A percentile compares a stretch with the other conserved stretches of the same genome.
phyloP scores from a whole-genome alignment of 2,888 invertebrate genomes.

The Drosophila suboccidentalis region DNA sequence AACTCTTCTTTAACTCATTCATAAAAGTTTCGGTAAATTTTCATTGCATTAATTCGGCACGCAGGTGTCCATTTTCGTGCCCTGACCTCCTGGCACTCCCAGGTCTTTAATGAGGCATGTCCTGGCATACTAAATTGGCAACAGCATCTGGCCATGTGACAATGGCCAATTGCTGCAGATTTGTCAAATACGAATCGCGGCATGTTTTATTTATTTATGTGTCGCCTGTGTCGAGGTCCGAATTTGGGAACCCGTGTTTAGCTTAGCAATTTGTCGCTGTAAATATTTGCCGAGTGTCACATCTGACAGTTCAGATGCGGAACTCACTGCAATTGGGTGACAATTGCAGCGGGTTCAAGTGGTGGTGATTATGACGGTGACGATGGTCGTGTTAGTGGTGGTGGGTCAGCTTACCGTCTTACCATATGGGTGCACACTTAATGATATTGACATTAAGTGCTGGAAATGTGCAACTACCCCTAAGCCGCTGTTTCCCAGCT shows the following conservation, averaged over 20 bases:
- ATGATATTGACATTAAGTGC: conserved; percentile 79
- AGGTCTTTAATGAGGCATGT: conserved; percentile 62
- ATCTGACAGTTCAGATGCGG: conserved; percentile 25
- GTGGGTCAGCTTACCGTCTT: conserved; percentile 20
- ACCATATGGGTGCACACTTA: conserved; percentile 68
- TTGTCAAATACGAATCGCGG: conserved; percentile 54
- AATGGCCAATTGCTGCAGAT: conserved; percentile 61
- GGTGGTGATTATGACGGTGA: conserved; percentile 21
- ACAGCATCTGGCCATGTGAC: conserved; percentile 15
- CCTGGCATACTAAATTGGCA: conserved; percentile 19
- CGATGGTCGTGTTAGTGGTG: background rate
- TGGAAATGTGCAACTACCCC: conserved; percentile 65
- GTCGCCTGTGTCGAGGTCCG: background rate
- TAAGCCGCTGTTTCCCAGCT: conserved; percentile 33
- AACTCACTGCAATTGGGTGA: conserved; percentile 57
- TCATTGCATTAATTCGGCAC: conserved; percentile 75
- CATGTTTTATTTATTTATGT: conserved; percentile 67
- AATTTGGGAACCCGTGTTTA: conserved; percentile 51
- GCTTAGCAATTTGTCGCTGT: conserved; percentile 71
- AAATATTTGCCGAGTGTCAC: conserved; percentile 70
- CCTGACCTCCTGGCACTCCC: conserved; percentile 5
- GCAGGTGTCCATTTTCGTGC: conserved; percentile 66
- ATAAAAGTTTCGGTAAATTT: conserved; percentile 70
- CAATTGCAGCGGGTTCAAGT: conserved; percentile 70
- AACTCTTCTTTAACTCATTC: conserved; percentile 69